Base-by-base conservation (phyloP, 1,140 invertebrate genomes). In the Schlechtendalia chinensis region DNA sequence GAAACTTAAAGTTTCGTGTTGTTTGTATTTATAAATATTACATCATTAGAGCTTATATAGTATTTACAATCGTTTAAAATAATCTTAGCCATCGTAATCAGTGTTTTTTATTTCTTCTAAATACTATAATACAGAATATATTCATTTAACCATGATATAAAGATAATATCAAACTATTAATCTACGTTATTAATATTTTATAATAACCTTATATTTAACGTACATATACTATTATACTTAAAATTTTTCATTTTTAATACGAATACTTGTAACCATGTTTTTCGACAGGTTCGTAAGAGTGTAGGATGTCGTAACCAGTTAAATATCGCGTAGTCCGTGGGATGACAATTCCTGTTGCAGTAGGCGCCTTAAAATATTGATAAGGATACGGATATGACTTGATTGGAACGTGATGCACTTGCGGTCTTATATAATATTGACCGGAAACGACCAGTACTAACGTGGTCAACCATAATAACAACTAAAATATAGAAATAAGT, bases 211-310 rank as follows among this genome's bases (percentile, higher is more conserved):
- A 39, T 8, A 8, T 39, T 39, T 3, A 39, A 39, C 8, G n/a
- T n/a, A n/a, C 8, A 39, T 39, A 39, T 39, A 39, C 8, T 39
- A 8, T n/a, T 39, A 39, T 39, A 39, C 32, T 4, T 39, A 3
- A 39, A 39, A 3, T 39, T 39, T 39, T 4, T 39, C 8, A n/a
- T 8, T 39, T 24, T 71, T 82, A 84, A 81, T 84, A 84, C 69
- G 81, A 83, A 80, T 84, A 84, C 79, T 82, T 83, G 84, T 87
- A 87, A 83, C 86, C 86, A 83, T 87, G 86, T 82, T 87, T 86
- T 83, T 87, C 86, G 61, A 86, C 86, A 45, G 86, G 86, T 80
- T 87, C 86, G 45, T 84, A 84, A 63, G 83, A 82, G 77, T 86
- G 84, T 24, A 85, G 83, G 58, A 88, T 82, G 72, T 84, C 84